Evolutionary conservation across 1,140 invertebrate genomes (phyloP), one percentile per base, ranked within the genome.

Genomic region (Listronotus bonariensis): DNA sequence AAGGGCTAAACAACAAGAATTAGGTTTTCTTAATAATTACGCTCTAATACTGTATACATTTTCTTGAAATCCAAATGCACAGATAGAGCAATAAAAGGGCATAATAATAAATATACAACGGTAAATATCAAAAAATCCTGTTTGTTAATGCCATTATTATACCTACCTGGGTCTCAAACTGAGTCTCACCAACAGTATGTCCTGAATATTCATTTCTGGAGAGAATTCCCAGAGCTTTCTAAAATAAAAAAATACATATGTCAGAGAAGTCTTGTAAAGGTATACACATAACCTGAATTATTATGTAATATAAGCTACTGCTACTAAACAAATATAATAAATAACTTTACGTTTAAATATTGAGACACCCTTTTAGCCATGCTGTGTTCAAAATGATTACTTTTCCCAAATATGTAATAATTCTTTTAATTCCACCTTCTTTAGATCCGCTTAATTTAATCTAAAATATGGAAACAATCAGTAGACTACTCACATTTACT

Each of bases 131-230:
- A 36, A 36, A 36, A 36, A 36, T 5, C 9, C 5, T 10, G 8
- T 36, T 8, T 36, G 1, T 36, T 36, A 36, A 36, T 12, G 11
- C 11, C 34, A 46, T n/a, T 18, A 2, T 18, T 34, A 68, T 43
- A 72, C 64, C 74, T 80, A 86, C 85, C 79, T 89, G 89, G 3
- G 85, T 88, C 80, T 91, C 88, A 77, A 90, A 91, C 14, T 81
- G 82, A 12, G 88, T 88, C 78, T 90, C 88, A 6, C 46, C 46
- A n/a, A 52, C 38, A n/a, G 58, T 60, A 52, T 52, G 46, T 8
- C 85, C 86, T 63, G 85, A 85, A 78, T 87, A 88, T 72, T 84
- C 86, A 66, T 82, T 85, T 69, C 81, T 84, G 48, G 80, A 73
- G 55, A 77, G 69, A 68, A 51, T 74, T n/a, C 61, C 69, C n/a